A percentile compares a stretch with the other conserved stretches of the same genome.
Evolutionary conservation across 2,113 vertebrate genomes (phyloP).

Genomic region (Pelecanoides urinatrix): DNA sequence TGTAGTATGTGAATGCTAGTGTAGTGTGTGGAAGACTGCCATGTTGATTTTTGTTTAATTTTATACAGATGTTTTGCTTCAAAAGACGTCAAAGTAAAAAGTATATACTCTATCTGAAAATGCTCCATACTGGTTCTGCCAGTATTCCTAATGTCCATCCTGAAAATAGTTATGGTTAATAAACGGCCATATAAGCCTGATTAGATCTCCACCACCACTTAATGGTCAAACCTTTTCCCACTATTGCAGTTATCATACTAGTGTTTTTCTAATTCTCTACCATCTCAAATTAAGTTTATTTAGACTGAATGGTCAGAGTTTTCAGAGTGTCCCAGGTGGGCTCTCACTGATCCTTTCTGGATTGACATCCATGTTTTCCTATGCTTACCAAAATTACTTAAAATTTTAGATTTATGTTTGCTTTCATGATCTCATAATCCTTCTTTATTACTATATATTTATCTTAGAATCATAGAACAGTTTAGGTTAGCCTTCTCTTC

Average conservation of each 20-base stretch:
- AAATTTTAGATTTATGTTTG: not conserved
- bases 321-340: not conserved
- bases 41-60: not conserved
- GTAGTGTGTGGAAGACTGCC: not conserved
- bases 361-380: not conserved
- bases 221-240: not conserved
- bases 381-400: not conserved
- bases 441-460: not conserved
- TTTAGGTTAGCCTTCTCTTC: too few relatives aligned
- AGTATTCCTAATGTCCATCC: not conserved
- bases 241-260: not conserved
- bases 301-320: not conserved
- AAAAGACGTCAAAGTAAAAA: not conserved
- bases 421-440: not conserved
- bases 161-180: not conserved
- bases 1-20: not conserved
- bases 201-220: not conserved
- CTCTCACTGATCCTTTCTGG: not conserved
- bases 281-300: not conserved
- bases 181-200: not conserved
- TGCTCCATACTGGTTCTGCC: fast-evolving
- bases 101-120: not conserved
- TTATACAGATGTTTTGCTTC: not conserved
- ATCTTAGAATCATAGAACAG: too few relatives aligned
- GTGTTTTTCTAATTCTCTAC: not conserved